Base-by-base conservation (phyloP, 2,797 vertebrate species). In the Psittacula echo region DNA sequence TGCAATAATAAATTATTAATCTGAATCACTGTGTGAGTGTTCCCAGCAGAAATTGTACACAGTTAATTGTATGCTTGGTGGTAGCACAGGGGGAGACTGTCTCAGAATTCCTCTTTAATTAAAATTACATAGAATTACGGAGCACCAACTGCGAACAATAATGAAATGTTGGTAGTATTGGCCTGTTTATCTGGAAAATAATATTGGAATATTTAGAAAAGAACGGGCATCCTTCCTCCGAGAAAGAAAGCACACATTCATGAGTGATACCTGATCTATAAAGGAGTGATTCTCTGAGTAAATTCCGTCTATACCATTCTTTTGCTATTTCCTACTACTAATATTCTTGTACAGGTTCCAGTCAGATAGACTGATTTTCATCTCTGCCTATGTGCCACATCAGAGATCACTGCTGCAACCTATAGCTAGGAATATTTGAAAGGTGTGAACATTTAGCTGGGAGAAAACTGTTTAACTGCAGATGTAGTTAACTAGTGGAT, bases 51-150 rank as follows among this genome's bases (percentile, higher is more conserved):
- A 96, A 97, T 56, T 97, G 97, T 98, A 97, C 91, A 96, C 94
- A 96, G 96, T 97, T 98, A 98, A 98, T 98, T 98, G 97, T 98
- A 96, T 96, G 97, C 98, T 98, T 97, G 96, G 97, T 97, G 97
- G 97, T 96, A 96, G 96, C 98, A 95, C 98, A 97, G 97, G 96
- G 96, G 98, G 98, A 97, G 94, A 96, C 94, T 96, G 97, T 96
- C 97, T 98, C 97, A 97, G 97, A 98, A 98, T 97, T 98, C 97
- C 97, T 97, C 97, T 98, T 98, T 98, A 98, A 98, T 98, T 98
- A 98, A 98, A 98, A 98, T 98, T 98, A 98, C 97, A 98, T 98
- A 98, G 97, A 98, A 98, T 98, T 98, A 98, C 94, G 97, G 95
- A 96, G 96, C 92, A 96, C 98, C 97, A 95, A 98, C 98, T 97